Conservation (phyloP, 1,140 invertebrate species). For the Drosophila ironensis region DNA sequence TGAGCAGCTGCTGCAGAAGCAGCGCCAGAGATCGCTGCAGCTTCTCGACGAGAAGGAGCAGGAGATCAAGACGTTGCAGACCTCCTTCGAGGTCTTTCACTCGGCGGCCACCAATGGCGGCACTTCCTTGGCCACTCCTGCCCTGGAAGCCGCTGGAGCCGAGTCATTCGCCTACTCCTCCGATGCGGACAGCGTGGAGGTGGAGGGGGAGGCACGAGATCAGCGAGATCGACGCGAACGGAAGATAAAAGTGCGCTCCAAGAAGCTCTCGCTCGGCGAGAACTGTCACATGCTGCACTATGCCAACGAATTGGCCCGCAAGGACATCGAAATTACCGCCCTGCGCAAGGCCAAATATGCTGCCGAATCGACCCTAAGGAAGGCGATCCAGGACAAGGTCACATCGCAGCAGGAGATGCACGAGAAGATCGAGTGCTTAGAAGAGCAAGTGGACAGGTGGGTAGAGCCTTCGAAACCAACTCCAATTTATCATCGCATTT, state of each 20-base stretch:
- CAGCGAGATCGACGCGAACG: conserved; percentile 31
- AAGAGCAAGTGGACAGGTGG: conserved; percentile 85
- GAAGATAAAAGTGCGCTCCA: conserved; percentile 73
- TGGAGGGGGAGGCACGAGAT: conserved; percentile 22
- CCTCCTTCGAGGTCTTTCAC: conserved; percentile 84
- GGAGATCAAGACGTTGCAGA: conserved; percentile 87
- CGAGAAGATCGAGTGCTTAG: conserved; percentile 84
- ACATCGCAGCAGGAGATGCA: conserved; percentile 84
- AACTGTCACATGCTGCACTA: conserved; percentile 90
- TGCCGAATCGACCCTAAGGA: conserved; percentile 87
- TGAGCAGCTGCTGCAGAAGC: conserved; percentile 90
- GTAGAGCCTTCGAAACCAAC: neutral
- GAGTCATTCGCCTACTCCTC: conserved; percentile 58
- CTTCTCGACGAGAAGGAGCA: conserved; percentile 91
- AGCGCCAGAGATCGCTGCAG: conserved; percentile 89
- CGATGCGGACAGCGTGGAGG: conserved; percentile 62
- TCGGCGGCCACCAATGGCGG: conserved; percentile 71
- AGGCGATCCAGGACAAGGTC: conserved; percentile 85
- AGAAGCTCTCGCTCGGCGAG: conserved; percentile 75
- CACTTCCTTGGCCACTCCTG: conserved; percentile 12
- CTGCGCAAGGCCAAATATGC: conserved; percentile 88
- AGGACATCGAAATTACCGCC: conserved; percentile 90
- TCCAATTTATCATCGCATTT: neutral
- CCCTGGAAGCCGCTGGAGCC: conserved; percentile 15
- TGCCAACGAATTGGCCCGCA: conserved; percentile 90